These are phyloP conservation scores for Limnephilus auricula DNA, from an alignment of 2,888 invertebrate genomes.

Conservation along the genomic window DNA sequence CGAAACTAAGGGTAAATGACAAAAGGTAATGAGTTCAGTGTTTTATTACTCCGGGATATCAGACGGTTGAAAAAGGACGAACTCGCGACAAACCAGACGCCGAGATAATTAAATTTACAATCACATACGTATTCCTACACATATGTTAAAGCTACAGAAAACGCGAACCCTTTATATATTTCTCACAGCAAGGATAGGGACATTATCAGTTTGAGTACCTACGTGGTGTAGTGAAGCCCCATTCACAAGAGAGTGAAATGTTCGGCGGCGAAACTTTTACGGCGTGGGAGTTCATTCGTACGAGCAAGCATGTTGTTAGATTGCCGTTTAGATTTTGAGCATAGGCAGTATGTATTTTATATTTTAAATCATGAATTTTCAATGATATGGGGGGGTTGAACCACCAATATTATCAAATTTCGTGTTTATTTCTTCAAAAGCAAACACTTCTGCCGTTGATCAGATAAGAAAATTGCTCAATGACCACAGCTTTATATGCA, in stretches of 20 bases:
- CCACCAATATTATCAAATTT: no score
- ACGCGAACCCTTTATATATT: not conserved
- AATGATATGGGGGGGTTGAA: not conserved
- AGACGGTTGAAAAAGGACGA: not conserved
- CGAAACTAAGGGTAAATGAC: not conserved
- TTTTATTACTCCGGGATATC: not conserved
- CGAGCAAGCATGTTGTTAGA: not conserved
- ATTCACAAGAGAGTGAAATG: not conserved
- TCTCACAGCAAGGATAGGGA: not conserved
- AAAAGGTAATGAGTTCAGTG: not conserved
- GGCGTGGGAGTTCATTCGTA: not conserved
- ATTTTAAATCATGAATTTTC: not conserved
- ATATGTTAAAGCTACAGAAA: not conserved
- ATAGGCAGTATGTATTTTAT: not conserved
- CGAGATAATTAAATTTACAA: not conserved
- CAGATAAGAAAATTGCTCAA: no score
- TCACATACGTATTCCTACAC: not conserved
- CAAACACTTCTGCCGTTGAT: no score
- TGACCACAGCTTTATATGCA: no score
- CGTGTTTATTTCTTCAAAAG: no score
- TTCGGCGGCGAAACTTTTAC: not conserved
- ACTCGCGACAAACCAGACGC: not conserved
- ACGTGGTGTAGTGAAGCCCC: not conserved
- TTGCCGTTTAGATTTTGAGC: not conserved
- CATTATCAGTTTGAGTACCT: not conserved